Evolutionary conservation across 2,113 vertebrate genomes (phyloP).

Genomic region (Haemorhous mexicanus): DNA sequence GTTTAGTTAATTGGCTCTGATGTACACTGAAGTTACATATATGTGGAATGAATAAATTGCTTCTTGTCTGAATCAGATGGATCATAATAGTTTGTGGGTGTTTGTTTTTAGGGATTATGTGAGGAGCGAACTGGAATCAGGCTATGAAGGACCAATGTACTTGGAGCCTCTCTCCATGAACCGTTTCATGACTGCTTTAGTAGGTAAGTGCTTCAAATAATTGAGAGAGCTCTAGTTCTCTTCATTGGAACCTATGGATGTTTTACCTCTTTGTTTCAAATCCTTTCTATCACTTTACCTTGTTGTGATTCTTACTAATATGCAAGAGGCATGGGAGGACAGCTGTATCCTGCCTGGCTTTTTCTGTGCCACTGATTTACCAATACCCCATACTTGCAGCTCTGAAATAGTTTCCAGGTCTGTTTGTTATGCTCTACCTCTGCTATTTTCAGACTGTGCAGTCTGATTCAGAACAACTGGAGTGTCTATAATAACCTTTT

Average conservation of each 20-base stretch:
- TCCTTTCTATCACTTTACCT: neutral
- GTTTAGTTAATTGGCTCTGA: constrained; percentile 16
- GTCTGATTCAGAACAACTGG: neutral
- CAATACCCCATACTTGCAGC: neutral
- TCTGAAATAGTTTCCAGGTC: neutral
- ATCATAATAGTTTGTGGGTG: neutral
- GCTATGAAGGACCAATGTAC: constrained; percentile 93
- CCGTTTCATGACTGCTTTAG: constrained; percentile 93
- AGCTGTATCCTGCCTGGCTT: neutral
- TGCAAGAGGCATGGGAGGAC: neutral
- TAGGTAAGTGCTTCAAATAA: constrained; percentile 79
- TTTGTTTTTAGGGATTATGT: constrained; percentile 89
- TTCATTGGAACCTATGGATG: neutral
- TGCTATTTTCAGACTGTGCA: neutral
- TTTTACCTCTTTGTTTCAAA: neutral
- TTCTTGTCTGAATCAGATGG: neutral
- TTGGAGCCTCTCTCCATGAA: constrained; percentile 96
- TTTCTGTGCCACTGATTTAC: neutral
- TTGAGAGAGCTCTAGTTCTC: neutral
- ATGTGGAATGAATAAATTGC: neutral
- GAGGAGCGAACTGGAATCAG: constrained; percentile 92
- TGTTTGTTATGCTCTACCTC: neutral
- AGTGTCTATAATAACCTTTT: neutral
- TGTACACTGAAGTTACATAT: neutral
- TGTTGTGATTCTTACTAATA: neutral